Percentiles rank a stretch among this genome's conserved stretches.
These are phyloP conservation scores for Anodontia alba DNA, from an alignment of 2,888 invertebrate genomes.

Conservation along the genomic window DNA sequence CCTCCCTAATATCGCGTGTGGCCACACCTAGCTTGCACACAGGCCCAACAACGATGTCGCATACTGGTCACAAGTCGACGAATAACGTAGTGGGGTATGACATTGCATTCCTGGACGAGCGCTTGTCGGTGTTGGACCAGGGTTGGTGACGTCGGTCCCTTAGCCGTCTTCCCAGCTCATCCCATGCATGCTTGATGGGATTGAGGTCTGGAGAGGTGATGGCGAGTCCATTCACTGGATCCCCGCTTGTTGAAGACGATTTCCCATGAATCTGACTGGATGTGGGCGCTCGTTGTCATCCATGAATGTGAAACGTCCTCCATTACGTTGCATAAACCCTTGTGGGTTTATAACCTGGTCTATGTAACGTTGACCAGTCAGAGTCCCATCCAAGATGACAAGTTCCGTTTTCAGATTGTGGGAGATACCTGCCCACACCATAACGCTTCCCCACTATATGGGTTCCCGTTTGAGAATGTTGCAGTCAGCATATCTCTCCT, in stretches of 20 bases:
- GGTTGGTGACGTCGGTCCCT: not conserved
- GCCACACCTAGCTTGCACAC: not conserved
- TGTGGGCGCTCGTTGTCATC: slow-evolving; percentile 10
- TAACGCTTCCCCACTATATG: slow-evolving; percentile 23
- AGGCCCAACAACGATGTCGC: not conserved
- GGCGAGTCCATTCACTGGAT: not conserved
- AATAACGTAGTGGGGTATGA: not conserved
- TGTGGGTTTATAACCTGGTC: too few species aligned
- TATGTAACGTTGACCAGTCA: too few species aligned
- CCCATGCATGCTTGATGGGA: not conserved
- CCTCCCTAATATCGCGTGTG: not conserved
- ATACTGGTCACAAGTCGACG: not conserved
- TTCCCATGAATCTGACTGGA: not conserved
- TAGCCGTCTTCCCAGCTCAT: not conserved
- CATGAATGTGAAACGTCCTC: not conserved
- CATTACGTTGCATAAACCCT: not conserved
- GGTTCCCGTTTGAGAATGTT: slow-evolving; percentile 3
- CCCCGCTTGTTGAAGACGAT: not conserved
- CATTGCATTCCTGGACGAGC: not conserved
- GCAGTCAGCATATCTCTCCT: slow-evolving; percentile 29
- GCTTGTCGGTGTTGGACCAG: not conserved
- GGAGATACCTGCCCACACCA: slow-evolving; percentile 27
- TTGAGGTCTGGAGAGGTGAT: not conserved
- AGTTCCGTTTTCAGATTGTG: too few species aligned
- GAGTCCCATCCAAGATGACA: too few species aligned